Conservation (phyloP, 1,140 invertebrate species). For the Catajapyx aquilonaris region DNA sequence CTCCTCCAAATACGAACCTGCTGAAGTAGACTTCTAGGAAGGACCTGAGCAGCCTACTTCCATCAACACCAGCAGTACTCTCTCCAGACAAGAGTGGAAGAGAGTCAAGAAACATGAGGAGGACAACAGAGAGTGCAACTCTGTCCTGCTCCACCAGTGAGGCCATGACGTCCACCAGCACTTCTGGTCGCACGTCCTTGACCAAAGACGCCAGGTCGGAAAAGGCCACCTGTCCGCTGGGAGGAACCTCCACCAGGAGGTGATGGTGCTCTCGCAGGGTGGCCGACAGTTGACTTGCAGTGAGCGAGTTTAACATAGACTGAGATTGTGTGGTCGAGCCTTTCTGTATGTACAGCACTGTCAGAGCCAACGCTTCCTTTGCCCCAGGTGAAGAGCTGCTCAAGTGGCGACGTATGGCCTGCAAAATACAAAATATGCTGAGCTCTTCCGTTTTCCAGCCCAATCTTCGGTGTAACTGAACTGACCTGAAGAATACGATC, state of each 20-base stretch:
- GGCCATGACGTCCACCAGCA: not conserved
- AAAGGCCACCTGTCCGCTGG: slow-evolving; percentile 1
- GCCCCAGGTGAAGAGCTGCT: slow-evolving; percentile 16
- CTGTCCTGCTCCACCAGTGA: not conserved
- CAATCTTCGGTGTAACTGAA: not conserved
- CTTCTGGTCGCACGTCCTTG: not conserved
- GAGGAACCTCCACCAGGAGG: slow-evolving; percentile 17
- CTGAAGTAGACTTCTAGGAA: not conserved
- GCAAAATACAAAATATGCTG: no score
- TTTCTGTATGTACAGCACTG: slow-evolving; percentile 29
- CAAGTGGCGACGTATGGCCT: no score
- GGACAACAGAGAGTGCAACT: not conserved
- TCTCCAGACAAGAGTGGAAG: not conserved
- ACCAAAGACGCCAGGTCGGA: not conserved
- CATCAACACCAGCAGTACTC: not conserved
- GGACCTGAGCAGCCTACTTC: not conserved
- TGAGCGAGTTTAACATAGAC: slow-evolving; percentile 22
- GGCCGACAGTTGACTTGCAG: slow-evolving; percentile 16
- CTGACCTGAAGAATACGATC: slow-evolving; percentile 28
- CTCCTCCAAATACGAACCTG: no score
- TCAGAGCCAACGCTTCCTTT: slow-evolving; percentile 21
- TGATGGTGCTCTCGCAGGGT: slow-evolving; percentile 25
- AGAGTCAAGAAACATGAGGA: not conserved
- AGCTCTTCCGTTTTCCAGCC: no score
- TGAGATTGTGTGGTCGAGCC: slow-evolving; percentile 25